Conservation (phyloP, 2,888 invertebrate species). For the Cyclophora albipunctata region DNA sequence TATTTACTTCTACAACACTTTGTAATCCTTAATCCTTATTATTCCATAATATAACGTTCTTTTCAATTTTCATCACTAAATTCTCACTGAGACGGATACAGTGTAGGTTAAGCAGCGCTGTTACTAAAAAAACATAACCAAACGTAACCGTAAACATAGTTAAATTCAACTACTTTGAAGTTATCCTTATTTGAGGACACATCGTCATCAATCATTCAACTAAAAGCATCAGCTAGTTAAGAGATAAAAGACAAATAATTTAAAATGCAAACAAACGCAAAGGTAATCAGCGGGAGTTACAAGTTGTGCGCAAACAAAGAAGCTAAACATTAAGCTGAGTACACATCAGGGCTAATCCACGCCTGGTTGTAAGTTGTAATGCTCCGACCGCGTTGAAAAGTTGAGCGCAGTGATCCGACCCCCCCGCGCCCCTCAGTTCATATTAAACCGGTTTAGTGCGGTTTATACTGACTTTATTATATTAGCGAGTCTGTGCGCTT, state of each 20-base stretch:
- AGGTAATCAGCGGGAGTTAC: constrained; percentile 26
- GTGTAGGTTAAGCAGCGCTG: too few species aligned
- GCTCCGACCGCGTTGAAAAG: constrained; percentile 54
- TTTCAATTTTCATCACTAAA: too few species aligned
- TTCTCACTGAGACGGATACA: too few species aligned
- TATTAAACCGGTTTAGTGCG: constrained; percentile 66
- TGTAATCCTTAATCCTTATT: too few species aligned
- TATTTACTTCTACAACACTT: too few species aligned
- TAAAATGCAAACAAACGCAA: constrained; percentile 1
- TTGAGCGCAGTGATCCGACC: constrained; percentile 37
- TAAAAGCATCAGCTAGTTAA: too few species aligned
- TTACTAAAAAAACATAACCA: too few species aligned
- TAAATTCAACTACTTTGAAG: too few species aligned
- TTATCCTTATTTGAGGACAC: too few species aligned
- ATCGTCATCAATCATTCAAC: too few species aligned
- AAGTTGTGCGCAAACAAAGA: constrained; percentile 42
- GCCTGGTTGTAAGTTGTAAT: constrained; percentile 54
- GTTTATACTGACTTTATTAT: constrained; percentile 69
- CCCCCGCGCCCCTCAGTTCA: constrained; percentile 41
- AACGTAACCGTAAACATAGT: too few species aligned
- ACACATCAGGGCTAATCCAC: constrained; percentile 51
- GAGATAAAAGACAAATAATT: not conserved
- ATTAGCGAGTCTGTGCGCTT: constrained; percentile 62
- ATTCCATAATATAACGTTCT: too few species aligned
- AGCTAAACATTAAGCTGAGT: constrained; percentile 48